These are phyloP conservation scores for Seriola aureovittata DNA, from an alignment of 2,113 vertebrate genomes.

Conservation along the genomic window DNA sequence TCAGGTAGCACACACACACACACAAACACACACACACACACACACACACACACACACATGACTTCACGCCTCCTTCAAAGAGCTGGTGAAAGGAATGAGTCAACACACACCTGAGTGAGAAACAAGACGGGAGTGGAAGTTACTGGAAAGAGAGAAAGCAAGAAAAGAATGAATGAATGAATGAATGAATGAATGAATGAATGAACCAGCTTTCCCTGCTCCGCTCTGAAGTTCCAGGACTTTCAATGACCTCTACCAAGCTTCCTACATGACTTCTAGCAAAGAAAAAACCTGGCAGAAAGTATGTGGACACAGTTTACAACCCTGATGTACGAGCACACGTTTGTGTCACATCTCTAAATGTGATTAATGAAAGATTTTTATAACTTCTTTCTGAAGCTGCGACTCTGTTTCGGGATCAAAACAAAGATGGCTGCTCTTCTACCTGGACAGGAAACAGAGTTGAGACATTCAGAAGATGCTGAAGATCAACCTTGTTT, in stretches of 20 bases:
- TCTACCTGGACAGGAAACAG: no score
- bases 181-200: slow-evolving; percentile 4
- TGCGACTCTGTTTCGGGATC: no score
- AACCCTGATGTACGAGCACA: no score
- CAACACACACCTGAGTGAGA: slow-evolving; percentile 65
- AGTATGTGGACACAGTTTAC: no score
- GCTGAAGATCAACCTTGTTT: no score
- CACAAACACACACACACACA: slow-evolving; percentile 10
- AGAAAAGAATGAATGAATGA: background rate
- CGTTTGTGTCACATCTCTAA: no score
- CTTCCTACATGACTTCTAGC: no score
- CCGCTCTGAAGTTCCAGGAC: background rate
- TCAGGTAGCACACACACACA: slow-evolving; percentile 20
- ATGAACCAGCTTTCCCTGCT: background rate
- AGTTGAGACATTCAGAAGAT: no score
- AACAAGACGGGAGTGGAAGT: slow-evolving; percentile 59
- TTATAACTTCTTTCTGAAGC: no score
- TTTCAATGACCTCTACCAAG: background rate
- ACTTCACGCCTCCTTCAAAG: slow-evolving; percentile 25
- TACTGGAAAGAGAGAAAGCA: slow-evolving; percentile 47
- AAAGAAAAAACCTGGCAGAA: no score
- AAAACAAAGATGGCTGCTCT: no score
- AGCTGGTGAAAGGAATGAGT: slow-evolving; percentile 5
- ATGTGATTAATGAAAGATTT: no score
- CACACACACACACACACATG: slow-evolving; percentile 9